Conservation (phyloP, 2,888 invertebrate genomes). For the Melanchra persicariae region DNA sequence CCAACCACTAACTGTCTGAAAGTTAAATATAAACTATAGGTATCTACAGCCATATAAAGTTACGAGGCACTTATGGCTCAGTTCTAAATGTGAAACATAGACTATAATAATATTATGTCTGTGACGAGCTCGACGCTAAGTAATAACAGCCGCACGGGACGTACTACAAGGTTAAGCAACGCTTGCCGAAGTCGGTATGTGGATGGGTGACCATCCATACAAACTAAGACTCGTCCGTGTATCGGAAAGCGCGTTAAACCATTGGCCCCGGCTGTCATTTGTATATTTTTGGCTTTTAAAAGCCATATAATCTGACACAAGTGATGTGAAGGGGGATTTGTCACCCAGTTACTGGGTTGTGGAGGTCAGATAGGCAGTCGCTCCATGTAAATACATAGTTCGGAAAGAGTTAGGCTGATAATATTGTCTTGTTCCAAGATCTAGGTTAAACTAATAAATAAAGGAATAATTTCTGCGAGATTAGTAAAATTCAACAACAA, state of each 20-base stretch:
- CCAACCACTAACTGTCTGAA: not conserved
- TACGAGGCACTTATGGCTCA: conserved; percentile 8
- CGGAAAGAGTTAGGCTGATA: too few species aligned
- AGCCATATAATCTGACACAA: too few species aligned
- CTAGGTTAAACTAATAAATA: not conserved
- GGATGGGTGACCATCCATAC: too few species aligned
- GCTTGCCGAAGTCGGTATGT: too few species aligned
- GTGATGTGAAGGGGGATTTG: too few species aligned
- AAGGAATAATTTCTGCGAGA: not conserved
- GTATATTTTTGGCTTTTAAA: not conserved
- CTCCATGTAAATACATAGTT: not conserved
- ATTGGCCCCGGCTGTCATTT: not conserved
- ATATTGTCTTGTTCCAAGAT: not conserved
- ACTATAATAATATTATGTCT: not conserved
- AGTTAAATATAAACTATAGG: conserved; percentile 24
- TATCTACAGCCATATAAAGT: not conserved
- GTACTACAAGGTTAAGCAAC: not conserved
- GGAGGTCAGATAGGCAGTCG: too few species aligned
- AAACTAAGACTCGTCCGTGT: too few species aligned
- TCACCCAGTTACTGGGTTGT: too few species aligned
- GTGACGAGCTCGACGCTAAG: not conserved
- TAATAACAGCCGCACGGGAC: not conserved
- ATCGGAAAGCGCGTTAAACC: too few species aligned
- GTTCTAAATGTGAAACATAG: not conserved
- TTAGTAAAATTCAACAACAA: not conserved